Evolutionary conservation across 1,140 invertebrate genomes (phyloP), one percentile per base, ranked within the genome.

Genomic region (Alviniconcha marisindica): DNA sequence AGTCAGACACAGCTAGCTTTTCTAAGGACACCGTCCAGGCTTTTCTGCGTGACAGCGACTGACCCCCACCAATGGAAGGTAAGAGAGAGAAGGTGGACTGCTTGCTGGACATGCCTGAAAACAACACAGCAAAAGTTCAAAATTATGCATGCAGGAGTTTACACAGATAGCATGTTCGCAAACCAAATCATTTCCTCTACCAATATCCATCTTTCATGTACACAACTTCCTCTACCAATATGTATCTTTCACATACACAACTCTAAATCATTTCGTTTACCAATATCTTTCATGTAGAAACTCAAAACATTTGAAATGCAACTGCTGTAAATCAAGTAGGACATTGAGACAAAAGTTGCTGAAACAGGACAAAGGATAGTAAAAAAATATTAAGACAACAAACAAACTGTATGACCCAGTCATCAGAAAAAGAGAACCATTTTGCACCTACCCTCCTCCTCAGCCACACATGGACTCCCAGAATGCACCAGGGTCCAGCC

Each of bases 401-500:
- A n/a, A n/a, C n/a, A n/a, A n/a, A n/a, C n/a, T n/a, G n/a, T n/a
- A n/a, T n/a, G n/a, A n/a, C n/a, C n/a, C n/a, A 54, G 24, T 14
- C 10, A 54, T 14, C 10, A 21, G 2, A 82, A 73, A 74, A 69
- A 74, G 33, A 82, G 28, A 84, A 21, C 54, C 77, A 81, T 28
- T 40, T 60, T 24, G 63, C n/a, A 79, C 76, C 28, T 69, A 83
- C 82, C 76, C n/a, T 69, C 78, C 33, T 80, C 56, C 14, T 42
- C 36, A 1, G 78, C 36, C 33, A n/a, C 42, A 42, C 78, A 80
- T 28, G 83, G 69, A 48, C 81, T 38, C 38, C 90, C 92, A 87
- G 81, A 77, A 83, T 92, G 91, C 28, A 95, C 94, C 12, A 97
- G 88, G 0, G 94, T 95, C 84, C 95, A 94, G n/a, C 87, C 94